Evolutionary conservation across 2,888 invertebrate genomes (phyloP).

Genomic region (Choristoneura rosaceana): DNA sequence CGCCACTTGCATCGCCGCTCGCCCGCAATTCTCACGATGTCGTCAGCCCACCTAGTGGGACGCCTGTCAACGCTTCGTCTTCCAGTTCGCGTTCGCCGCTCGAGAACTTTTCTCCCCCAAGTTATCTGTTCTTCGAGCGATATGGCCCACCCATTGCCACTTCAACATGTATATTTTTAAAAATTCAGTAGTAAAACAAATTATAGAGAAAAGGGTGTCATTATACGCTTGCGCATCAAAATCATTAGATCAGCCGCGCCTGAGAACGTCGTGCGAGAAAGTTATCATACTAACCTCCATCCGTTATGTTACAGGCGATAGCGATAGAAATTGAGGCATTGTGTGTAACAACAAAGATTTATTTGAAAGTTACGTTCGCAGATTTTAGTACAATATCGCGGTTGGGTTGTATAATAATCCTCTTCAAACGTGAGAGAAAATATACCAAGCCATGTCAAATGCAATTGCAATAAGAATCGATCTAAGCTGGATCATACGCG

Average conservation of each 20-base stretch:
- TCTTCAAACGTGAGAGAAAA: no score
- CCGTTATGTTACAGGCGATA: conserved; percentile 53
- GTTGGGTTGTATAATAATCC: conserved; percentile 1
- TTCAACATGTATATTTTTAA: background rate
- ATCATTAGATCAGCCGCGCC: conserved; percentile 51
- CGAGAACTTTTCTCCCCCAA: no score
- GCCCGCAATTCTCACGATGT: no score
- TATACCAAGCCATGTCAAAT: no score
- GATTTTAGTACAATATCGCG: conserved; percentile 23
- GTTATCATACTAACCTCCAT: conserved; percentile 56
- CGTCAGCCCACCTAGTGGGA: no score
- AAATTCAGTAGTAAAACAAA: conserved; percentile 1
- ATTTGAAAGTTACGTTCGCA: conserved; percentile 37
- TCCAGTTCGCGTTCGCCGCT: no score
- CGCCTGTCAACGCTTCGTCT: no score
- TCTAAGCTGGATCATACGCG: no score
- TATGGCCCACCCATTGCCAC: no score
- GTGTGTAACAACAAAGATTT: conserved; percentile 29
- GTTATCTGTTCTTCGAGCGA: no score
- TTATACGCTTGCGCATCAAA: conserved; percentile 37
- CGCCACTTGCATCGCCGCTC: no score
- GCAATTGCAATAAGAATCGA: no score
- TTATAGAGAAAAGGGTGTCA: conserved; percentile 27
- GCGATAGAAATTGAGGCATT: conserved; percentile 48
- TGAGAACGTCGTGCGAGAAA: conserved; percentile 56